These are phyloP conservation scores for Limnodromus scolopaceus DNA, from an alignment of 2,797 vertebrate species.

Conservation along the genomic window DNA sequence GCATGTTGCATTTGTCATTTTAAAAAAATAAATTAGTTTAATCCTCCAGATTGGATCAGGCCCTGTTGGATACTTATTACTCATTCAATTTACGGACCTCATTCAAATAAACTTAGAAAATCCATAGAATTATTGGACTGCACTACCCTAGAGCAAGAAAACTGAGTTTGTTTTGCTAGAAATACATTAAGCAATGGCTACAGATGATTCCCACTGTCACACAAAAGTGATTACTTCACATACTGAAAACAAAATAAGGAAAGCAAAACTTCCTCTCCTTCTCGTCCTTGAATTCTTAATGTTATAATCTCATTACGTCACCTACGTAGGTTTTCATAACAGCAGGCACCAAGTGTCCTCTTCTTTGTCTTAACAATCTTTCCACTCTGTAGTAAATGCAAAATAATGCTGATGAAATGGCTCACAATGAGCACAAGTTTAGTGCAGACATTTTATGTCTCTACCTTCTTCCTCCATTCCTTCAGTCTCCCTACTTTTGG, in stretches of 20 bases:
- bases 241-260: background rate
- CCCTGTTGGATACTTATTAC: background rate
- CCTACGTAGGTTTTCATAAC: background rate
- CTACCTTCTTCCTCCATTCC: background rate
- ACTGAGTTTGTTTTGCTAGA: background rate
- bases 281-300: background rate
- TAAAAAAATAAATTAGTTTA: background rate
- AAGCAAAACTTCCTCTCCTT: background rate
- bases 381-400: background rate
- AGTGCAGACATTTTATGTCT: background rate
- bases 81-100: background rate
- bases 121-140: background rate
- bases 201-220: background rate
- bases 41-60: background rate
- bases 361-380: background rate
- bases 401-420: background rate
- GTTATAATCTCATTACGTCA: background rate
- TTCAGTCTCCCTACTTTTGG: background rate
- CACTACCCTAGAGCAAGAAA: background rate
- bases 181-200: background rate
- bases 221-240: background rate
- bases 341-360: background rate
- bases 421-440: accelerated
- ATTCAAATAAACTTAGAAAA: background rate
- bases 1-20: background rate